Evolutionary conservation across 2,888 invertebrate genomes (phyloP), one percentile per base, ranked within the genome.

Genomic region (Tribolium freemani): DNA sequence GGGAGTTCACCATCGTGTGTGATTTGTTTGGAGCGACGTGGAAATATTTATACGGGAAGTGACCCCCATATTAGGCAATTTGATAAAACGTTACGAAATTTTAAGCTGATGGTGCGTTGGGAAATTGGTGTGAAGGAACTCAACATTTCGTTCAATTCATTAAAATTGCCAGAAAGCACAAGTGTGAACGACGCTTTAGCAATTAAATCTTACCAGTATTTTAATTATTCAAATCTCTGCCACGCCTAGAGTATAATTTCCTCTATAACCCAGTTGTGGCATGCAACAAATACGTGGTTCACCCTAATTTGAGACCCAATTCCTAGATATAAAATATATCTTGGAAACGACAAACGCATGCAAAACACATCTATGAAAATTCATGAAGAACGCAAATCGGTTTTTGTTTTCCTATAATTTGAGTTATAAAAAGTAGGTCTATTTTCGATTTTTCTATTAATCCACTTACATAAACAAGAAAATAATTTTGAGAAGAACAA

Each of bases 251-350:
- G n/a, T 38, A 38, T 38, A 38, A n/a, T 38, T 38, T 38, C 38
- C 8, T 38, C n/a, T 38, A 26, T 31, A 31, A 56, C 56, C 56
- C 56, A 30, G 56, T 56, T 13, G 30, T 30, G 26, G 45, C 63
- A 63, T 50, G 50, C 63, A 51, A 63, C 51, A 51, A 26, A 26
- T 26, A 26, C 26, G 26, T 5, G 26, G 9, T 31, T 57, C 20
- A 31, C 63, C 63, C 50, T 16, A 63, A 63, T 50, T 51, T 63
- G 50, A 30, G 50, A 50, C 63, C 63, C 13, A 48, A 51, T 63
- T 63, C n/a, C 38, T 3, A 31, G 1, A 31, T 20, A 8, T 10
- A 46, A 16, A 16, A 16, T 45, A 20, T 5, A 31, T 30, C 26
- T 11, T 5, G 11, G 11, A 13, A 57, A 30, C 11, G 9, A 26